These are phyloP conservation scores for Zootoca vivipara DNA, from an alignment of 2,113 vertebrate genomes.

Conservation along the genomic window DNA sequence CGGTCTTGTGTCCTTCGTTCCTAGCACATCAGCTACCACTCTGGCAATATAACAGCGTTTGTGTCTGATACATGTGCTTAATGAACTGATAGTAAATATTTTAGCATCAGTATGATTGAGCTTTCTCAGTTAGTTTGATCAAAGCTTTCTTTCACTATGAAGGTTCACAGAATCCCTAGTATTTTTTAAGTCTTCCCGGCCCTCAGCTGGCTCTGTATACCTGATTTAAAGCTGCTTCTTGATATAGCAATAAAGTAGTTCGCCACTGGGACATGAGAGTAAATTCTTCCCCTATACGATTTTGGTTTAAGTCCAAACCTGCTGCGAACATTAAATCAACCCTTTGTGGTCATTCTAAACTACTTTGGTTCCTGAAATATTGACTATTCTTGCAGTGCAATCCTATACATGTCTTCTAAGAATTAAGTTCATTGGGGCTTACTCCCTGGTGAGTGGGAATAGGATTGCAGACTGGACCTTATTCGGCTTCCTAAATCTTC, in stretches of 20 bases:
- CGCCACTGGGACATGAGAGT: conserved; percentile 11
- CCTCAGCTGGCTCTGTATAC: conserved; percentile 27
- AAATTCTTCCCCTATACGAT: not conserved
- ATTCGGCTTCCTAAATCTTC: not conserved
- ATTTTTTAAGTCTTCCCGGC: conserved; percentile 16
- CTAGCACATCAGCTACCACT: not conserved
- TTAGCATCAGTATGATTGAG: not conserved
- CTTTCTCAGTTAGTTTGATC: conserved; percentile 35
- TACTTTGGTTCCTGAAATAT: not conserved
- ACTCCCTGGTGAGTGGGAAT: not conserved
- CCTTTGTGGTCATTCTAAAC: conserved; percentile 2
- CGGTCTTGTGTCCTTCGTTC: not conserved
- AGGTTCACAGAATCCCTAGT: conserved; percentile 15
- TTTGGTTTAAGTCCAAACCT: not conserved
- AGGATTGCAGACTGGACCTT: not conserved
- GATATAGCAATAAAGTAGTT: conserved; percentile 1
- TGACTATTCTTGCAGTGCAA: not conserved
- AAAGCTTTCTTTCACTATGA: conserved; percentile 17
- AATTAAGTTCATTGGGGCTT: not conserved
- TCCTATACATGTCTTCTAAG: not conserved
- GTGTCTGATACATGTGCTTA: not conserved
- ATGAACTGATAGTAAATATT: conserved; percentile 5
- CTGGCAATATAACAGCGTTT: not conserved
- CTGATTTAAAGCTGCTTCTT: conserved; percentile 42
- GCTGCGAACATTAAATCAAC: not conserved